Percentiles rank a stretch among this genome's conserved stretches.
Evolutionary conservation across 2,797 vertebrate genomes (phyloP).

Genomic region (Poeciliopsis gracilis): DNA sequence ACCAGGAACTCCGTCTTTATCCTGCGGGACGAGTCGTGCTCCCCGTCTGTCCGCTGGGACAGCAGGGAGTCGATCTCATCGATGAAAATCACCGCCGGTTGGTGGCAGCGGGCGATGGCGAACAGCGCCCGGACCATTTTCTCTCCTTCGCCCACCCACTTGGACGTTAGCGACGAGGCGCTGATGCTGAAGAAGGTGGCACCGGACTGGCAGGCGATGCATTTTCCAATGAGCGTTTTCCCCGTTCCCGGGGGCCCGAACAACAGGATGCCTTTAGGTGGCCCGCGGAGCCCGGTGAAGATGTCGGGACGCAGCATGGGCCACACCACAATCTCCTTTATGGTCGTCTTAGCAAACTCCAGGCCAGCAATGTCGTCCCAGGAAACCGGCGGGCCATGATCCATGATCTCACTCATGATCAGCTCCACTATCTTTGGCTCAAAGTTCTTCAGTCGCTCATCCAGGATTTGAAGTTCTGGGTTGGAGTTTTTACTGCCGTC

Average conservation of each 20-base stretch:
- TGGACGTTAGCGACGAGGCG: slow-evolving; percentile 96
- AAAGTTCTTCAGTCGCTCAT: slow-evolving; percentile 91
- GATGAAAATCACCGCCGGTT: slow-evolving; percentile 97
- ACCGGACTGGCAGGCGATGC: slow-evolving; percentile 95
- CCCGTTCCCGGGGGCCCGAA: slow-evolving; percentile 97
- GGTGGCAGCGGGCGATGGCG: slow-evolving; percentile 91
- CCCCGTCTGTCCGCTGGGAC: slow-evolving; percentile 93
- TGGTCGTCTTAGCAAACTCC: slow-evolving; percentile 95
- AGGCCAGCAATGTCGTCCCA: slow-evolving; percentile 98
- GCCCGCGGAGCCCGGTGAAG: slow-evolving; percentile 93
- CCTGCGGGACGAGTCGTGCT: slow-evolving; percentile 94
- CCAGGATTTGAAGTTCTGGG: slow-evolving; percentile 74
- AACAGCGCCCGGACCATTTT: slow-evolving; percentile 98
- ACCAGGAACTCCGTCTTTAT: slow-evolving; percentile 98
- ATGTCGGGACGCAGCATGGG: slow-evolving; percentile 98
- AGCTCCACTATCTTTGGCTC: slow-evolving; percentile 96
- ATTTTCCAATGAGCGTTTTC: slow-evolving; percentile 98
- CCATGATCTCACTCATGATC: slow-evolving; percentile 98
- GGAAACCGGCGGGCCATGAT: slow-evolving; percentile 89
- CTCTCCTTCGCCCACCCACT: slow-evolving; percentile 98
- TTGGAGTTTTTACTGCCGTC: slow-evolving; percentile 51
- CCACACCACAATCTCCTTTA: slow-evolving; percentile 98
- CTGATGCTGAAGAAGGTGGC: slow-evolving; percentile 99
- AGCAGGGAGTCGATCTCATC: slow-evolving; percentile 97
- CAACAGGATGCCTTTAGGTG: slow-evolving; percentile 94